Base-by-base conservation (phyloP, 2,113 vertebrate species). In the Sebastes fasciatus region DNA sequence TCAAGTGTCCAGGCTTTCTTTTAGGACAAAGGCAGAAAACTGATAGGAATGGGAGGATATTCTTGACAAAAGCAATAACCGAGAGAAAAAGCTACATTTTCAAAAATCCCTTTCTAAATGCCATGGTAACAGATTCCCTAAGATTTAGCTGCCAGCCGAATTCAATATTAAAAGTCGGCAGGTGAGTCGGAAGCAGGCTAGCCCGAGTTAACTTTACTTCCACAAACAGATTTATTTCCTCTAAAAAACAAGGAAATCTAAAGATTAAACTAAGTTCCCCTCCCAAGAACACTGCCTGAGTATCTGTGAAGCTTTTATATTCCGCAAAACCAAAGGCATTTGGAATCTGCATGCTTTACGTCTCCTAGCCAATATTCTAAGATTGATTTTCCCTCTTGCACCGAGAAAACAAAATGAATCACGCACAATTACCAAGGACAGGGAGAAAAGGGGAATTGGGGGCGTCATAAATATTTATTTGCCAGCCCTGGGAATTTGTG, bases 401-500 rank as follows among this genome's bases (percentile, higher is more conserved):
- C 88, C 61, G 83, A 92, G 91, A 95, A 94, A 94, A 92, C 91
- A 89, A 92, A 93, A 92, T 94, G 90, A 94, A 95, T 96, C 93
- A 94, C 82, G 69, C 82, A 83, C 95, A 95, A 96, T 95, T 94
- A 94, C 92, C 86, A 90, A 89, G 90, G 89, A 91, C 91, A 77
- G 90, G 80, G 82, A 92, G 87, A 92, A 89, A 88, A 46, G 69
- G 89, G 84, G 77, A 90, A 91, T 87, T 86, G 89, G 83, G 87
- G 83, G 65, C 63, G 12, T 92, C 94, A 95, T 96, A 93, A 95
- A 95, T 96, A 96, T 96, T 94, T 95, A 96, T 95, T 93, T 94
- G 87, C 90, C 78, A 77, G 87, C 73, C 49, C 75, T 87, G 90
- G 77, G 91, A 93, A 95, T 94, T 94, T 94, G 88, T 89, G 91